phyloP scores from a whole-genome alignment of 2,888 invertebrate genomes.

The Erynnis tages region DNA sequence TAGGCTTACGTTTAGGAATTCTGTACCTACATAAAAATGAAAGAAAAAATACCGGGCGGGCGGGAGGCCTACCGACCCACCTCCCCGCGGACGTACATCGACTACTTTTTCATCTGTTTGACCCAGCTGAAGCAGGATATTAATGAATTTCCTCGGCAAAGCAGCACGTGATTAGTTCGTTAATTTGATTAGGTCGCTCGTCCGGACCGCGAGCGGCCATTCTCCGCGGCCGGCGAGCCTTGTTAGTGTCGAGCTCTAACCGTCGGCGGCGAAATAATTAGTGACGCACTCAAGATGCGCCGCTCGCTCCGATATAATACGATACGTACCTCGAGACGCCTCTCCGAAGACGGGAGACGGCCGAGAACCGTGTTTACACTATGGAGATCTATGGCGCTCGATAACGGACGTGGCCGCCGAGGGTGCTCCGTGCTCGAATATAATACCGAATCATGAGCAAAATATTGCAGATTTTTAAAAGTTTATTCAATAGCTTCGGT shows the following conservation, averaged over 20 bases:
- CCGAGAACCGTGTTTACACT: conserved; percentile 3
- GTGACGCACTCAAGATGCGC: conserved; percentile 35
- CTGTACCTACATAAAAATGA: conserved; percentile 37
- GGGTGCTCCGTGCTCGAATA: neutral
- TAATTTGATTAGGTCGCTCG: conserved; percentile 83
- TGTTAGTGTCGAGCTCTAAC: conserved; percentile 33
- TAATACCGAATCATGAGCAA: conserved; percentile 1
- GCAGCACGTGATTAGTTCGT: conserved; percentile 84
- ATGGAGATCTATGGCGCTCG: conserved; percentile 6
- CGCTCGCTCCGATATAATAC: conserved; percentile 35
- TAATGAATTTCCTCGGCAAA: conserved; percentile 86
- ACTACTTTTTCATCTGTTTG: conserved; percentile 58
- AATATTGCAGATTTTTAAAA: neutral
- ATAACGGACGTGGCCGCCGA: neutral
- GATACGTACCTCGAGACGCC: conserved; percentile 33
- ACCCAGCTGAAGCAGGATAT: conserved; percentile 80
- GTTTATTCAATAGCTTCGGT: neutral
- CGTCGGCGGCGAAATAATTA: conserved; percentile 35
- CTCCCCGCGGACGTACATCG: conserved; percentile 30
- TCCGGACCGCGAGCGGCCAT: too few species aligned
- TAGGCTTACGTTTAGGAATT: conserved; percentile 39
- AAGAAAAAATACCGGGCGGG: conserved; percentile 32
- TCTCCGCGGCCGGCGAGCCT: conserved; percentile 22
- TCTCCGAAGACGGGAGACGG: conserved; percentile 18
- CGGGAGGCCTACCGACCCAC: conserved; percentile 31